A percentile compares a stretch with the other conserved stretches of the same genome.
Conservation (phyloP, 2,888 invertebrate species). For the Frankliniella fusca region DNA sequence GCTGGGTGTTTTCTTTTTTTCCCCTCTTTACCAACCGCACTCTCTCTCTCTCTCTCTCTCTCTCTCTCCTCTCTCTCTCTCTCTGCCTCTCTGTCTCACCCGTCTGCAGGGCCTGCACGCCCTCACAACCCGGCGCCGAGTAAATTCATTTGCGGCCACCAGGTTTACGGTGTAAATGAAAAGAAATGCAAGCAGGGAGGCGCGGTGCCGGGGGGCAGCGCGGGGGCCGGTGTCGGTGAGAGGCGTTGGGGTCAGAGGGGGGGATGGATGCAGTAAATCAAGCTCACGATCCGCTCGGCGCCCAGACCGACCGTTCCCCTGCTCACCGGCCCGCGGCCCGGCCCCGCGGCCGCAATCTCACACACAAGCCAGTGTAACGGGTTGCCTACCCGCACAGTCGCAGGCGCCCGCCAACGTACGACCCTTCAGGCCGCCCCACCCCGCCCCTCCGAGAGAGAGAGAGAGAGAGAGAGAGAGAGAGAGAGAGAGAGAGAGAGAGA, state of each 20-base stretch:
- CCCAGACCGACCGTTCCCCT: too few species aligned
- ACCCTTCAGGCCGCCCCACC: too few species aligned
- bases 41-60: background rate
- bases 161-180: constrained; percentile 17
- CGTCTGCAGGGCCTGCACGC: background rate
- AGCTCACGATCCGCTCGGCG: too few species aligned
- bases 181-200: background rate
- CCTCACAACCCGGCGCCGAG: background rate
- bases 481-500: too few species aligned
- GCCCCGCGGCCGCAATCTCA: background rate
- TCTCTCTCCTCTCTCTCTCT: background rate
- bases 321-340: too few species aligned
- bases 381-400: background rate
- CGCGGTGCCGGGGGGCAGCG: background rate
- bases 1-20: background rate
- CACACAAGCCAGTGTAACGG: background rate
- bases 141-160: constrained; percentile 10
- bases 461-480: too few species aligned
- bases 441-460: too few species aligned
- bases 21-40: background rate
- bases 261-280: background rate
- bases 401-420: background rate
- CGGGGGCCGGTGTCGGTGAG: background rate
- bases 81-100: background rate
- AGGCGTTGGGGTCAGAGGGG: background rate